Percentiles rank a stretch among this genome's conserved stretches.
Evolutionary conservation across 2,797 vertebrate species (phyloP).

Genomic region (Hydrophis major): DNA sequence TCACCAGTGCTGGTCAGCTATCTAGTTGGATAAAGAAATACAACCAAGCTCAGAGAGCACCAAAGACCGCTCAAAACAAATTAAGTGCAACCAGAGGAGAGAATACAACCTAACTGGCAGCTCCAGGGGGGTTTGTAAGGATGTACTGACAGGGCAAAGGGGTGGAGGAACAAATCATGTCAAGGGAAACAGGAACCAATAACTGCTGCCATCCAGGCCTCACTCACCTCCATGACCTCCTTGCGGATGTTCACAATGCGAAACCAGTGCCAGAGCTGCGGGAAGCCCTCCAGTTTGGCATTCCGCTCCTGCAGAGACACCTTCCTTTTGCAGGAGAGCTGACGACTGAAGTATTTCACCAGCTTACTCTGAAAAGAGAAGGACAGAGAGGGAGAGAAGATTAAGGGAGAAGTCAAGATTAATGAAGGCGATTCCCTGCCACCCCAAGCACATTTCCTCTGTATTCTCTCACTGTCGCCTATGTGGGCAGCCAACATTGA

Average conservation of each 20-base stretch:
- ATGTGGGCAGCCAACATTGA: not conserved
- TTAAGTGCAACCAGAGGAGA: not conserved
- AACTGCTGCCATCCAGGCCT: accelerated
- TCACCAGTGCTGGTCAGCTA: not conserved
- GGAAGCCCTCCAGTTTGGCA: conserved; percentile 90
- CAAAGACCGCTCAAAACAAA: not conserved
- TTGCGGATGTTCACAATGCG: conserved; percentile 93
- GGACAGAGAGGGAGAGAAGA: not conserved
- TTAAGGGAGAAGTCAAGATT: accelerated
- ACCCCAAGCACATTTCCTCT: not conserved
- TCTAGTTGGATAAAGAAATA: not conserved
- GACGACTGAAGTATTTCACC: conserved; percentile 98
- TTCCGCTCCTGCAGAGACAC: conserved; percentile 91
- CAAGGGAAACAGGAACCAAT: not conserved
- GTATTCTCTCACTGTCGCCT: not conserved
- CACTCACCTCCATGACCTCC: conserved; percentile 89
- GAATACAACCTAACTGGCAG: not conserved
- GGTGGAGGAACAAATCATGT: not conserved
- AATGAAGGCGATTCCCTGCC: no score
- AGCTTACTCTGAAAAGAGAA: conserved; percentile 85
- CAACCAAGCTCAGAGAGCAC: not conserved
- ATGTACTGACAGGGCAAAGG: no score
- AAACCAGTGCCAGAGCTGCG: conserved; percentile 93
- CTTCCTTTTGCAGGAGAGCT: conserved; percentile 96
- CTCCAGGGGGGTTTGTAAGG: no score